phyloP scores from a whole-genome alignment of 1,140 invertebrate genomes.

The Leptoteleia sp. region DNA sequence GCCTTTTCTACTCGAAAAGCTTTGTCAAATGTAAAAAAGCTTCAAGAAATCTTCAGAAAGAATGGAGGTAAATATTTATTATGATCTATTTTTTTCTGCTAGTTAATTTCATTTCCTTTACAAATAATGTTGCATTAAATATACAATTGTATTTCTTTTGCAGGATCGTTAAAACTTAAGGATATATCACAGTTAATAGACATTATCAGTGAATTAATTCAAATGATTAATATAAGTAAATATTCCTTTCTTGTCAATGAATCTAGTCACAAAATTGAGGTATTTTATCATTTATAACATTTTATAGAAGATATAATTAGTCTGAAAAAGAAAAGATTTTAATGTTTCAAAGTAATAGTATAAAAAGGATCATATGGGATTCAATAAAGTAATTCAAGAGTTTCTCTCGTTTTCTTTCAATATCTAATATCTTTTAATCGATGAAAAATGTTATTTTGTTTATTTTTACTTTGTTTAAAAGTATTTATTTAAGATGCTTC shows the following conservation, averaged over 20 bases:
- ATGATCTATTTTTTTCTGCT: not conserved
- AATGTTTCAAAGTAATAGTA: not conserved
- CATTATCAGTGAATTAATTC: conserved; percentile 62
- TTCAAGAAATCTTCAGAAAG: conserved; percentile 64
- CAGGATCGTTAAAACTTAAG: conserved; percentile 24
- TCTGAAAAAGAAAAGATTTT: not conserved
- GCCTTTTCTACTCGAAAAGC: conserved; percentile 29
- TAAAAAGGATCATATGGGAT: no score
- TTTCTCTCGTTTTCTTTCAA: no score
- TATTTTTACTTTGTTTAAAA: no score
- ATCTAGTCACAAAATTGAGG: conserved; percentile 51
- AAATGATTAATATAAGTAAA: conserved; percentile 67
- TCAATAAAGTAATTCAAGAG: no score
- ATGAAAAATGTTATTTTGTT: no score
- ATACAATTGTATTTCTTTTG: conserved; percentile 3
- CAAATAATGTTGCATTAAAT: conserved; percentile 1
- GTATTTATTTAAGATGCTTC: no score
- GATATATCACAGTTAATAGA: conserved; percentile 15
- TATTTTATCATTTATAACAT: no score
- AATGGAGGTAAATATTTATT: conserved; percentile 43
- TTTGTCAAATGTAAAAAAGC: conserved; percentile 56
- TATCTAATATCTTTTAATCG: no score
- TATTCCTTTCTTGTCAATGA: conserved; percentile 59
- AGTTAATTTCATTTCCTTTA: not conserved
- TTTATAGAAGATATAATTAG: conserved; percentile 37